Percentiles rank a stretch among this genome's conserved stretches.
Evolutionary conservation across 2,888 invertebrate genomes (phyloP).

Genomic region (Torymus texanus): DNA sequence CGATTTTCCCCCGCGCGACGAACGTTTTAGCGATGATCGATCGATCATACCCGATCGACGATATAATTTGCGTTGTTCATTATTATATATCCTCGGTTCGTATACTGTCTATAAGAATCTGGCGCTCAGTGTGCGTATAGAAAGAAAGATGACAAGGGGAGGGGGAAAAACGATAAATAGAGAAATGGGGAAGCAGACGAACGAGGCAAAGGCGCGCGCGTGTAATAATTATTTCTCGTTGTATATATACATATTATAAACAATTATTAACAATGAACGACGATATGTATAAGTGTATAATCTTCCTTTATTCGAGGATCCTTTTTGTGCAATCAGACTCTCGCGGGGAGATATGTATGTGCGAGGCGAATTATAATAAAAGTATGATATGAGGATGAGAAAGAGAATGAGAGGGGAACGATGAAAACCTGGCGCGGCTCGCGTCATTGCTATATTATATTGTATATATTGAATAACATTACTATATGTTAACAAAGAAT

Average conservation of each 20-base stretch:
- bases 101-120: too few relatives aligned
- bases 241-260: conserved; percentile 57
- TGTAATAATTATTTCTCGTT: conserved; percentile 63
- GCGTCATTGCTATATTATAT: conserved; percentile 67
- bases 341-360: conserved; percentile 19
- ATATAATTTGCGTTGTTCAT: too few relatives aligned
- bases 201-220: background rate
- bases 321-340: conserved; percentile 52
- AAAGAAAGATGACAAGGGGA: background rate
- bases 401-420: conserved; percentile 54
- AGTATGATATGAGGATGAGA: conserved; percentile 46
- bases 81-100: too few relatives aligned
- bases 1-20: background rate
- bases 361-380: conserved; percentile 1
- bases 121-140: too few relatives aligned
- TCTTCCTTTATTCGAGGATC: conserved; percentile 57
- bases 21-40: background rate
- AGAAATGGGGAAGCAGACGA: background rate
- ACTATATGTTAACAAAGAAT: conserved; percentile 66
- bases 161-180: conserved; percentile 8
- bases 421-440: conserved; percentile 58
- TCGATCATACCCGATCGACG: too few relatives aligned
- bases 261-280: too few relatives aligned
- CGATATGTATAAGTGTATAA: conserved; percentile 17
- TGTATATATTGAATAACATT: conserved; percentile 71